Conservation (phyloP, 2,113 vertebrate genomes). For the Callaeas wilsoni region DNA sequence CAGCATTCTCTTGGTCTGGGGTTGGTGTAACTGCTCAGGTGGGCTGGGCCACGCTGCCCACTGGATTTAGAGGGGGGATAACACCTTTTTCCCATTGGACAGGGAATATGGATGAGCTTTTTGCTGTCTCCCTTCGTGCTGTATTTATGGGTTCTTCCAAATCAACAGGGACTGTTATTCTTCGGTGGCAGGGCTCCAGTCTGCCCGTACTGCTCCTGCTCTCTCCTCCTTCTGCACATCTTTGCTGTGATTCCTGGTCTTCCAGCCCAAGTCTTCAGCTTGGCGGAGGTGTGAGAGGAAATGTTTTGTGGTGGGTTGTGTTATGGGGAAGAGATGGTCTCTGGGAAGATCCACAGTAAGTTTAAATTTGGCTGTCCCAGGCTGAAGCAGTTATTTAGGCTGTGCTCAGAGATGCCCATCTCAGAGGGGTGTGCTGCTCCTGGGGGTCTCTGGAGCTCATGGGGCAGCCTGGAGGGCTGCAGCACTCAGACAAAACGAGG, state of each 20-base stretch:
- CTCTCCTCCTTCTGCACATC: neutral
- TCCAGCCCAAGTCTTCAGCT: neutral
- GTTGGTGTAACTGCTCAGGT: fast-evolving
- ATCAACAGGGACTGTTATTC: no score
- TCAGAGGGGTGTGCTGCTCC: neutral
- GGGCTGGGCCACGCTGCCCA: neutral
- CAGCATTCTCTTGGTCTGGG: fast-evolving
- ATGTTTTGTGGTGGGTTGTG: neutral
- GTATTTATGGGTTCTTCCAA: fast-evolving
- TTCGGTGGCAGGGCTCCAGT: no score
- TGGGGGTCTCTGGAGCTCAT: neutral
- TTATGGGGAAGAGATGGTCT: neutral
- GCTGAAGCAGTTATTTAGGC: fast-evolving
- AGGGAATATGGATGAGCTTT: neutral
- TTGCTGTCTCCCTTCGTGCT: neutral
- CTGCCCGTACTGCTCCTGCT: neutral
- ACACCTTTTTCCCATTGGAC: fast-evolving
- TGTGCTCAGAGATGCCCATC: neutral
- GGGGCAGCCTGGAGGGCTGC: neutral
- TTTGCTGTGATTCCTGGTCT: neutral
- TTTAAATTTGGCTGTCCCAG: neutral
- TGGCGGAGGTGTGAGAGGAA: neutral
- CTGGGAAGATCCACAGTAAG: no score
- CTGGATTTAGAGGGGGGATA: neutral
- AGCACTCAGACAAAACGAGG: neutral